Base-by-base conservation (phyloP, 2,797 vertebrate species). In the Xenentodon cancila region DNA sequence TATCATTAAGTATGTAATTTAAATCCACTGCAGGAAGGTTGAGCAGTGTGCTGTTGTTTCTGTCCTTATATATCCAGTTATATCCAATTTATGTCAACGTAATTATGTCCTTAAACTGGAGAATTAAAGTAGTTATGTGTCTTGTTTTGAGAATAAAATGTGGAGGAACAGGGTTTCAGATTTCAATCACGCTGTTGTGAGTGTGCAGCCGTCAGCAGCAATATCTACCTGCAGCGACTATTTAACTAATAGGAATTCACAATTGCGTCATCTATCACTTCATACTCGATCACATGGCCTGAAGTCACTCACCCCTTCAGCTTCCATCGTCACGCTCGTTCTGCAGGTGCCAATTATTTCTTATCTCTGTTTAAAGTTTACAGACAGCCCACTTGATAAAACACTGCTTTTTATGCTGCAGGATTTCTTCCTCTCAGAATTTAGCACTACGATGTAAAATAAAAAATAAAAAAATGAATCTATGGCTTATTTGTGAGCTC, bases 201-300 rank as follows among this genome's bases (percentile, higher is more conserved):
- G 25, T 49, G 4, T 54, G 21, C 48, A 48, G 47, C 44, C 49
- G 17, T 66, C 18, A 2, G 25, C 43, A 40, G 21, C 57, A 59
- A 67, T 22, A 48, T 79, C 72, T 40, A 20, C 58, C 68, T 59
- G 69, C 63, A 57, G 74, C 70, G 74, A 77, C 78, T 75, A 72
- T 87, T 87, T 87, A 83, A 77, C 78, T 79, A 84, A 84, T 85
- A 78, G 81, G 72, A 77, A 80, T 71, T 75, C 64, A 71, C 60
- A 48, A 50, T 86, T 80, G 65, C 75, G 68, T 79, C 78, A 74
- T 84, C 77, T 63, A 73, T 81, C 80, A 76, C 73, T 71, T 77
- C 56, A 53, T 16, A 45, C 75, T 81, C 59, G 67, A 34, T 56
- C 68, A 53, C 60, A 9, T 56, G 54, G 59, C 53, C 64, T 43